Evolutionary conservation across 1,140 invertebrate genomes (phyloP).

Genomic region (Drosophila willistoni): DNA sequence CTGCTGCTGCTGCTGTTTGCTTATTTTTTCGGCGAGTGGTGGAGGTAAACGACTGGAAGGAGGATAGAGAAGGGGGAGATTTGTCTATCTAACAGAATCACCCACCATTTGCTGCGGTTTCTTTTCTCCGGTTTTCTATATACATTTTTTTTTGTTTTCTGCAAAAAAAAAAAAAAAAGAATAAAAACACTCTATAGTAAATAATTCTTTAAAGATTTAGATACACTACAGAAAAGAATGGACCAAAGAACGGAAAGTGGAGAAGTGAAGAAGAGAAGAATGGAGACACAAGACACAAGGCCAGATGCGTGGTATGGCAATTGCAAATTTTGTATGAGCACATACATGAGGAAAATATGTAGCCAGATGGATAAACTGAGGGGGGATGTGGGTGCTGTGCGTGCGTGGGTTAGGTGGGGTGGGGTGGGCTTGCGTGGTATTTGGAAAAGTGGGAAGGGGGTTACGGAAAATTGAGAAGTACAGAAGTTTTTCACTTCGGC

Average conservation of each 20-base stretch:
- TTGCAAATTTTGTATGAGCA: slow-evolving; percentile 70
- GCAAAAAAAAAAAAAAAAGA: background rate
- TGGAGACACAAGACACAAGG: slow-evolving; percentile 32
- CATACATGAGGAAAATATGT: slow-evolving; percentile 2
- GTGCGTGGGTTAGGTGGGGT: no score
- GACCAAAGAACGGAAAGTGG: background rate
- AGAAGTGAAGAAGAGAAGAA: slow-evolving; percentile 41
- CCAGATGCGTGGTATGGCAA: slow-evolving; percentile 39
- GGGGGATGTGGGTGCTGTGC: background rate
- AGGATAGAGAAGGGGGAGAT: background rate
- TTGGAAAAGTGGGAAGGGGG: background rate
- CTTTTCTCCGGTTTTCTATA: background rate
- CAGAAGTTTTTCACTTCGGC: slow-evolving; percentile 13
- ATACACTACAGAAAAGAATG: slow-evolving; percentile 52
- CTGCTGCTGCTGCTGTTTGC: background rate
- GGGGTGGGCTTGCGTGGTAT: no score
- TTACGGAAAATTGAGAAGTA: slow-evolving; percentile 13
- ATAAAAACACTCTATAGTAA: slow-evolving; percentile 67
- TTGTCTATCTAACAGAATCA: slow-evolving; percentile 49
- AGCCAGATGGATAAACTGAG: slow-evolving; percentile 33
- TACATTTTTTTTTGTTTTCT: slow-evolving; percentile 4
- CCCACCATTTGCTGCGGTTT: slow-evolving; percentile 48
- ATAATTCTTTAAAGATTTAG: slow-evolving; percentile 82
- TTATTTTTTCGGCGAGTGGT: background rate
- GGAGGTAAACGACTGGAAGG: background rate